Conservation (phyloP, 2,888 invertebrate species). For the Eurytoma californica region DNA sequence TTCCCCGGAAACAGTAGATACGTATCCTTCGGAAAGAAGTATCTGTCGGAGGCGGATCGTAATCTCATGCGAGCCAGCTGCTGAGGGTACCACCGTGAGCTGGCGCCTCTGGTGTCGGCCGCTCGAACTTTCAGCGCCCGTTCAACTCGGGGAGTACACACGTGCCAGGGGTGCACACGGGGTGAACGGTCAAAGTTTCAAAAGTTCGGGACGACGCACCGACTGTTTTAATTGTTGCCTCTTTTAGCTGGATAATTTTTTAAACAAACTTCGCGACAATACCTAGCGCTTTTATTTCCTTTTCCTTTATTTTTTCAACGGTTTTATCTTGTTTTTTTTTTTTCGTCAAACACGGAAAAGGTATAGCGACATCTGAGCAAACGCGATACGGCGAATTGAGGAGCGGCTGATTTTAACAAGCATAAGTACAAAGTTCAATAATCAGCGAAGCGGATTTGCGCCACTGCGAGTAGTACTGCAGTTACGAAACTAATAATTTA, state of each 20-base stretch:
- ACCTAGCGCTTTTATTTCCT: background rate
- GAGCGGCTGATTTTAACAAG: conserved; percentile 2
- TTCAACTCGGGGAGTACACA: background rate
- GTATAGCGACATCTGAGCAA: background rate
- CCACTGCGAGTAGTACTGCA: background rate
- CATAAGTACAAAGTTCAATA: background rate
- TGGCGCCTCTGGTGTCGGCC: conserved; percentile 42
- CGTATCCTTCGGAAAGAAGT: too few species aligned
- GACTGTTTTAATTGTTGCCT: background rate
- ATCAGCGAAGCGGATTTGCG: conserved; percentile 1
- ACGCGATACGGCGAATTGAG: conserved; percentile 4
- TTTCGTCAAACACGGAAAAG: background rate
- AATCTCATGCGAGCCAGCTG: background rate
- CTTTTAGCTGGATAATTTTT: too few species aligned
- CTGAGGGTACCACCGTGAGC: conserved; percentile 5
- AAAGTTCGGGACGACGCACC: conserved; percentile 30
- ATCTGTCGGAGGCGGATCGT: too few species aligned
- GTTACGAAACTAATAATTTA: conserved; percentile 25
- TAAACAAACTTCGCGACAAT: background rate
- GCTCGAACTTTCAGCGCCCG: conserved; percentile 3
- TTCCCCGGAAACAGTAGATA: too few species aligned
- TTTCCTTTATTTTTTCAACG: background rate
- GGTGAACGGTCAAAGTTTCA: conserved; percentile 29
- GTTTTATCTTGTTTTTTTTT: background rate
- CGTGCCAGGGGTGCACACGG: background rate